Evolutionary conservation across 2,888 invertebrate species (phyloP), one percentile per base, ranked within the genome.

Genomic region (Slavum lentiscoides): DNA sequence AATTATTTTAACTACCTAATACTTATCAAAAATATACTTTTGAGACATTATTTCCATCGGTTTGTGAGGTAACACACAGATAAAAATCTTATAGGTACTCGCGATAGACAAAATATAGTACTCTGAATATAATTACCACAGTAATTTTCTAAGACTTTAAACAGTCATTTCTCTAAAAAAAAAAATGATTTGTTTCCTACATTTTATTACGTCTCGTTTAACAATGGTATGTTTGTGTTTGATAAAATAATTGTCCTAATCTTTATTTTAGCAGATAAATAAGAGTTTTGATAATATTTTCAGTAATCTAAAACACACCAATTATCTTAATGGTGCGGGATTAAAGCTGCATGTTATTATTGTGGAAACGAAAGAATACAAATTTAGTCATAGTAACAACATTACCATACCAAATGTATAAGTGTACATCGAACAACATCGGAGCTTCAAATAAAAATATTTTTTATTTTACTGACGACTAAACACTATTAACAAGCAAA

Each of bases 221-320:
- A 67, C 19, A 68, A 17, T 19, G 19, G 21, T 69, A 23, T 69
- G 53, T 69, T 69, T 55, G 17, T 30, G n/a, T 37, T n/a, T 43
- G 11, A 15, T 70, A 70, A 37, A 37, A 55, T 55, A 13, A 70
- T 8, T 37, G 37, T 58, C 3, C 9, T n/a, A 62, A 23, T 30
- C 2, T 53, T 68, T 53, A 68, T 30, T 70, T 5, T 58, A 37
- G 15, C 37, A 70, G n/a, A 70, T 37, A 58, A 58, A 37, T 58
- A 13, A 55, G 19, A 11, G 7, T 37, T 70, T 70, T n/a, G 15
- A 70, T 37, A 55, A 58, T 70, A 70, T 37, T 70, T 55, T 55
- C 30, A 30, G 30, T n/a, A 70, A 23, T 70, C n/a, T 55, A 70
- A 70, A 58, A 55, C 55, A 70, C 37, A 55, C n/a, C 37, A 13